Evolutionary conservation across 2,797 vertebrate genomes (phyloP).

Genomic region (Ataeniobius toweri): DNA sequence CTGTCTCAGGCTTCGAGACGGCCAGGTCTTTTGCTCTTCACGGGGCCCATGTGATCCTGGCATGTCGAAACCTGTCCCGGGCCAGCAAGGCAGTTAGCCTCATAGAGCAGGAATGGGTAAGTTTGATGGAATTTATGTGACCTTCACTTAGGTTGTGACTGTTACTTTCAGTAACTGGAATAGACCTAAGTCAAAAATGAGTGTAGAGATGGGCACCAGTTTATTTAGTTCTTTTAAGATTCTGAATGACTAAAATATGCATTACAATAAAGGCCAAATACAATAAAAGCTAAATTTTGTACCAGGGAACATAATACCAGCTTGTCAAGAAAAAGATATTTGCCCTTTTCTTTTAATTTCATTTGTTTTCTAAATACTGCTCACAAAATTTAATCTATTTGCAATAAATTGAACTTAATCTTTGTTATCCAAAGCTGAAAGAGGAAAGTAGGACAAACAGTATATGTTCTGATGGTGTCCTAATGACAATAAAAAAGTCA

Average conservation of each 20-base stretch:
- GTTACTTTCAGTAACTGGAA: not conserved
- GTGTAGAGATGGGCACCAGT: no score
- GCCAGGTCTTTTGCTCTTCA: constrained; percentile 95
- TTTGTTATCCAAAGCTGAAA: no score
- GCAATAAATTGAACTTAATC: no score
- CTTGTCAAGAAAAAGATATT: not conserved
- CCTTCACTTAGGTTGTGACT: not conserved
- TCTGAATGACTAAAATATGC: no score
- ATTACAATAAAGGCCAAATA: no score
- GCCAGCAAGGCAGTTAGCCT: constrained; percentile 83
- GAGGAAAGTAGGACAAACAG: no score
- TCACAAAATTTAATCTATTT: no score
- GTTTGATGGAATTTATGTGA: constrained; percentile 64
- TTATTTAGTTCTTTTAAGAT: no score
- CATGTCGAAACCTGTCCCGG: constrained; percentile 86
- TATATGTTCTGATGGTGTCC: no score
- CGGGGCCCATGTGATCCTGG: constrained; percentile 91
- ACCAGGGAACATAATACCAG: not conserved
- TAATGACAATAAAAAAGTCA: no score
- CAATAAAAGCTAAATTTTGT: not conserved
- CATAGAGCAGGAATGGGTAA: constrained; percentile 94
- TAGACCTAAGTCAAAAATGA: not conserved
- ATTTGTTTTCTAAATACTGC: no score
- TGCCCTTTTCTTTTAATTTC: not conserved
- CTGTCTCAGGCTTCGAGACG: constrained; percentile 90